Conservation (phyloP, 2,888 invertebrate genomes). For the Nymphalis c-album region DNA sequence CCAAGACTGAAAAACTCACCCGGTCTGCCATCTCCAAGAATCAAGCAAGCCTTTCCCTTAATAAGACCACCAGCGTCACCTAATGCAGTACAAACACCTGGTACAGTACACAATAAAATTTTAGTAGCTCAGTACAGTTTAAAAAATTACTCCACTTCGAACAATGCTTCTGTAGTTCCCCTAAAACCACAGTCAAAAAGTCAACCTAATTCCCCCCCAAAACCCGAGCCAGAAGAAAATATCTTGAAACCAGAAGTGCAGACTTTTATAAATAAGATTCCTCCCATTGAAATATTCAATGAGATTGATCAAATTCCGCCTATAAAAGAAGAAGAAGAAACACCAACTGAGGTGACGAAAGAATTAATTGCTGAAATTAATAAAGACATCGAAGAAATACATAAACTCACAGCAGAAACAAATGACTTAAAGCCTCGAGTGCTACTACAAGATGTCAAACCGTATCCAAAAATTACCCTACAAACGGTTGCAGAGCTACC, state of each 20-base stretch:
- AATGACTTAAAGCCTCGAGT: slow-evolving; percentile 66
- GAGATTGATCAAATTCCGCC: slow-evolving; percentile 71
- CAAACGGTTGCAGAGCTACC: slow-evolving; percentile 83
- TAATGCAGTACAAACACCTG: slow-evolving; percentile 76
- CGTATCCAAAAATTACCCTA: slow-evolving; percentile 81
- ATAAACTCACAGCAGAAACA: slow-evolving; percentile 75
- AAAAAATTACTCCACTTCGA: slow-evolving; percentile 72
- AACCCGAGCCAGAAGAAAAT: slow-evolving; percentile 69
- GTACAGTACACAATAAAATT: slow-evolving; percentile 76
- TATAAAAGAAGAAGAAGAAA: slow-evolving; percentile 71
- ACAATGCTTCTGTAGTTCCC: slow-evolving; percentile 50
- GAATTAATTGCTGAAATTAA: slow-evolving; percentile 72
- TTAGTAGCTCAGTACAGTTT: slow-evolving; percentile 82
- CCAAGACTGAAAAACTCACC: slow-evolving; percentile 87
- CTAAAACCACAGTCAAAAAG: slow-evolving; percentile 73
- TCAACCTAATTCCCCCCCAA: slow-evolving; percentile 76
- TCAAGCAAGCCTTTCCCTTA: slow-evolving; percentile 84
- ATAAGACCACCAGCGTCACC: slow-evolving; percentile 83
- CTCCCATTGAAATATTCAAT: slow-evolving; percentile 66
- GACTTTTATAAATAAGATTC: slow-evolving; percentile 59
- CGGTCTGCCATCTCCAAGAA: slow-evolving; percentile 84
- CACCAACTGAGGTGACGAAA: slow-evolving; percentile 64
- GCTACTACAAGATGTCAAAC: slow-evolving; percentile 75
- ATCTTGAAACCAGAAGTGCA: slow-evolving; percentile 55
- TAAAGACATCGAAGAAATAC: slow-evolving; percentile 77